These are phyloP conservation scores for Thryonomys swinderianus DNA, from an alignment of 2,113 vertebrate genomes.

Conservation along the genomic window DNA sequence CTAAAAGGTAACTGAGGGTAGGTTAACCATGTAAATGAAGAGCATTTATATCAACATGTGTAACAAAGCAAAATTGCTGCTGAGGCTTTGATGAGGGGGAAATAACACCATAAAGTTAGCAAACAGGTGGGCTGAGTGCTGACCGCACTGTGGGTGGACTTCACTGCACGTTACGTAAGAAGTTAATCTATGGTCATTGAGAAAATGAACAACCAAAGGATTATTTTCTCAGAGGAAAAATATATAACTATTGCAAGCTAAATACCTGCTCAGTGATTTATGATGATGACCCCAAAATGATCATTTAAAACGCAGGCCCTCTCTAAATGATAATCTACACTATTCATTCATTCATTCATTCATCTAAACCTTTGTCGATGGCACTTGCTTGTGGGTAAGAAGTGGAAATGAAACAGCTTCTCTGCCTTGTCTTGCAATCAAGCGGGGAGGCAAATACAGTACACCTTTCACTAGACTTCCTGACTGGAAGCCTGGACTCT, in stretches of 20 bases:
- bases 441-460: neutral
- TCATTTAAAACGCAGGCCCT: neutral
- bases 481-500: neutral
- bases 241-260: neutral
- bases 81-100: neutral
- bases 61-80: slow-evolving; percentile 13
- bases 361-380: neutral
- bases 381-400: neutral
- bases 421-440: neutral
- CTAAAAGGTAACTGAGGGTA: neutral
- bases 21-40: slow-evolving; percentile 12
- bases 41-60: neutral
- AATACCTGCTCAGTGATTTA: neutral
- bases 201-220: neutral
- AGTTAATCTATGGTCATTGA: neutral
- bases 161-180: neutral
- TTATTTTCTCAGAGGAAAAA: neutral
- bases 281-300: neutral
- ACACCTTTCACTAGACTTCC: neutral
- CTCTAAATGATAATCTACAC: neutral
- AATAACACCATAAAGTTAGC: neutral
- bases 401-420: neutral
- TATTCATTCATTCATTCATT: neutral
- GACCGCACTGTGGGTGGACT: neutral
- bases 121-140: neutral